Percentiles rank a stretch among this genome's conserved stretches.
Evolutionary conservation across 2,113 vertebrate genomes (phyloP).

Genomic region (Setophaga petechia): DNA sequence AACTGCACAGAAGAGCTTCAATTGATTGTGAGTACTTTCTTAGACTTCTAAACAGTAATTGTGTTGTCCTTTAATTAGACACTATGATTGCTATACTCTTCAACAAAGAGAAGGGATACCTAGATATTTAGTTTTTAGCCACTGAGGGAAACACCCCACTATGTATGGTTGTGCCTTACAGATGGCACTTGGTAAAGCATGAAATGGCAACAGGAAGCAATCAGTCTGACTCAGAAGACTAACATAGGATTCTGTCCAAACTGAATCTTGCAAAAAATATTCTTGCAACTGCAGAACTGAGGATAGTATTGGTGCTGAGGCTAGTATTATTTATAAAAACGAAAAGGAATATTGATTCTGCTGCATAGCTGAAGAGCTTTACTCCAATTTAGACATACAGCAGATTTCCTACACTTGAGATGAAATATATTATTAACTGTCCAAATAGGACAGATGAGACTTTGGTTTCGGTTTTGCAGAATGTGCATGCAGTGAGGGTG

Average conservation of each 20-base stretch:
- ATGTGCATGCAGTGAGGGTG: background rate
- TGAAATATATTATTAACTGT: background rate
- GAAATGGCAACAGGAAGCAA: conserved; percentile 13
- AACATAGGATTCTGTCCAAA: background rate
- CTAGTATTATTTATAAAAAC: background rate
- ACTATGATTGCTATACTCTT: background rate
- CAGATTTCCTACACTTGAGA: background rate
- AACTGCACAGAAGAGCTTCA: background rate
- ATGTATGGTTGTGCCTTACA: background rate
- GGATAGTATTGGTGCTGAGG: background rate
- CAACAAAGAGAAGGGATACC: conserved; percentile 57
- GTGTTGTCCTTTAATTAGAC: conserved; percentile 61
- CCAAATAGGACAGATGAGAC: background rate
- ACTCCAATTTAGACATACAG: background rate
- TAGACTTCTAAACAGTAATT: conserved; percentile 39
- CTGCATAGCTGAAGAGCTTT: background rate
- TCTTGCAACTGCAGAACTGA: background rate
- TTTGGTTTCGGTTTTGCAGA: background rate
- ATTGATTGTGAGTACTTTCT: conserved; percentile 11
- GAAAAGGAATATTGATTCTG: background rate
- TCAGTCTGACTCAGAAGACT: background rate
- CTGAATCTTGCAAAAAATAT: background rate
- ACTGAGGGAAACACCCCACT: conserved; percentile 33
- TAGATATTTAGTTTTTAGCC: conserved; percentile 31
- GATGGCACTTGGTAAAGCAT: conserved; percentile 28